A percentile compares a stretch with the other conserved stretches of the same genome.
Evolutionary conservation across 2,797 vertebrate species (phyloP).

Genomic region (Labeo calbasu): DNA sequence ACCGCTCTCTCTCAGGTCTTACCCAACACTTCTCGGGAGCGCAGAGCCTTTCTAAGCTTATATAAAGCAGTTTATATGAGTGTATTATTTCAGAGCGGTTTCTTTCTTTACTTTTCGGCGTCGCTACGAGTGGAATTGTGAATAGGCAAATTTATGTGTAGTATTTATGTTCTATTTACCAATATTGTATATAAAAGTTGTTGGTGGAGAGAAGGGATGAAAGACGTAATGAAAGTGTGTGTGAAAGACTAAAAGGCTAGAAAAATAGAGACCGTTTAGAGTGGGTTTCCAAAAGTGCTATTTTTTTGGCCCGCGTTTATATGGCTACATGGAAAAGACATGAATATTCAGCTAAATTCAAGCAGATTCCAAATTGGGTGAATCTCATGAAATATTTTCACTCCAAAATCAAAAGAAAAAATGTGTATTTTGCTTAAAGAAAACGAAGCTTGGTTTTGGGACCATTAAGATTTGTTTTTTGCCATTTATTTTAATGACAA

Average conservation of each 20-base stretch:
- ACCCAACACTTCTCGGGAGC: slow-evolving; percentile 73
- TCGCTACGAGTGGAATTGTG: slow-evolving; percentile 79
- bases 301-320: slow-evolving; percentile 59
- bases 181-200: slow-evolving; percentile 86
- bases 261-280: slow-evolving; percentile 53
- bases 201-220: slow-evolving; percentile 65
- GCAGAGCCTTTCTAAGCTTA: slow-evolving; percentile 71
- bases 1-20: slow-evolving; percentile 66
- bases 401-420: slow-evolving; percentile 14
- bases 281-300: slow-evolving; percentile 73
- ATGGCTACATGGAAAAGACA: slow-evolving; percentile 42
- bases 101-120: slow-evolving; percentile 67
- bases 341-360: slow-evolving; percentile 18
- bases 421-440: not conserved
- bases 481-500: not conserved
- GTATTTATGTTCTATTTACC: slow-evolving; percentile 87
- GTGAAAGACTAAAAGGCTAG: slow-evolving; percentile 70
- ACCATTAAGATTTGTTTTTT: slow-evolving; percentile 8
- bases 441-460: not conserved
- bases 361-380: slow-evolving; percentile 36
- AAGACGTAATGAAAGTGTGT: slow-evolving; percentile 68
- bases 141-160: slow-evolving; percentile 81
- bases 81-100: slow-evolving; percentile 66
- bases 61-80: slow-evolving; percentile 66
- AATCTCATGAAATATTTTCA: slow-evolving; percentile 4